A percentile compares a stretch with the other conserved stretches of the same genome.
Evolutionary conservation across 2,888 invertebrate genomes (phyloP).

Genomic region (Ophion slaviceki): DNA sequence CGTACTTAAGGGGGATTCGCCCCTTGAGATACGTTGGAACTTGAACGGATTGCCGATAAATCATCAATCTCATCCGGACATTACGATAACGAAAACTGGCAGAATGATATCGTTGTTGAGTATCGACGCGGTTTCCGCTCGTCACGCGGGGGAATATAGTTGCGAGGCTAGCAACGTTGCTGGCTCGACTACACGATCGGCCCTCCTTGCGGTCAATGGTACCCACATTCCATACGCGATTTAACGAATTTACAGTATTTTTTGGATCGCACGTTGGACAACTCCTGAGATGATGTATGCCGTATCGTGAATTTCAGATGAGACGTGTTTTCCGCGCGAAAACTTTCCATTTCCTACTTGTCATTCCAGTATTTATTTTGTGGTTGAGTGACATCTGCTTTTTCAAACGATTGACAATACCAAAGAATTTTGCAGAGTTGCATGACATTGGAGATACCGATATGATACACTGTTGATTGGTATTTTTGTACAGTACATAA

Average conservation of each 20-base stretch:
- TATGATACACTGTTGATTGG: not conserved
- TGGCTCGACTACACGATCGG: constrained; percentile 83
- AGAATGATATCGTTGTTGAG: constrained; percentile 82
- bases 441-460: not conserved
- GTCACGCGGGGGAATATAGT: constrained; percentile 84
- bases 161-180: constrained; percentile 84
- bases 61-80: constrained; percentile 74
- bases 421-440: not conserved
- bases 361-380: not conserved
- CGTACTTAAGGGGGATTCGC: constrained; percentile 91
- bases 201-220: constrained; percentile 84
- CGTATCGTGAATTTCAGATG: constrained; percentile 5
- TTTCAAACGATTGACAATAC: not conserved
- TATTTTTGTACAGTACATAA: not conserved
- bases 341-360: not conserved
- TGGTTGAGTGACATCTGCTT: not conserved
- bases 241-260: not conserved
- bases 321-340: constrained; percentile 29
- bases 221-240: constrained; percentile 62
- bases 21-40: constrained; percentile 90
- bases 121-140: constrained; percentile 83
- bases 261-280: constrained; percentile 1
- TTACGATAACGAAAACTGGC: constrained; percentile 78
- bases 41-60: constrained; percentile 79
- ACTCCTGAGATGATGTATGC: not conserved